Evolutionary conservation across 2,888 invertebrate genomes (phyloP).

Genomic region (Melinaea marsaeus): DNA sequence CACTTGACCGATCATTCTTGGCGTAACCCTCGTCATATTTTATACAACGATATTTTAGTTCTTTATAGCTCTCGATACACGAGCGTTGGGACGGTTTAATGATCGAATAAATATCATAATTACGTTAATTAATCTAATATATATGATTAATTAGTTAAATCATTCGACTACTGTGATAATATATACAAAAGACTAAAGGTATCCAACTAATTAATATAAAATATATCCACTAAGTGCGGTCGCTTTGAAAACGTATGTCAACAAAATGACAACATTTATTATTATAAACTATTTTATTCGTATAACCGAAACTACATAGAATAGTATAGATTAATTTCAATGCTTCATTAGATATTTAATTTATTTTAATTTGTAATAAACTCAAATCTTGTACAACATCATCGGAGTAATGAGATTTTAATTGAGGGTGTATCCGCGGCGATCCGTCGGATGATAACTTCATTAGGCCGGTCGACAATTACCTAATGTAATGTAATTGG

Average conservation of each 20-base stretch:
- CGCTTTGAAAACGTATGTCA: no score
- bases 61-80: background rate
- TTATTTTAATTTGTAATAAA: constrained; percentile 28
- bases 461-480: constrained; percentile 62
- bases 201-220: no score
- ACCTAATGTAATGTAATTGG: constrained; percentile 64
- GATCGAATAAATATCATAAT: no score
- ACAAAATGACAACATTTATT: no score
- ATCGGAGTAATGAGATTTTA: constrained; percentile 70
- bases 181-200: no score
- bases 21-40: constrained; percentile 13
- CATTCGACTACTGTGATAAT: no score
- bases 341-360: background rate
- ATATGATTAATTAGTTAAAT: no score
- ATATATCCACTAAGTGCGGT: no score
- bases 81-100: background rate
- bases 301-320: background rate
- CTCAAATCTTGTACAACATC: constrained; percentile 34
- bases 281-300: no score
- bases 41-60: constrained; percentile 6
- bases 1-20: constrained; percentile 59
- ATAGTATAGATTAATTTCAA: background rate
- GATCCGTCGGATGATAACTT: constrained; percentile 66
- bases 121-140: no score
- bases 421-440: constrained; percentile 62